phyloP scores from a whole-genome alignment of 1,140 invertebrate genomes.

The Drosophila lowei region DNA sequence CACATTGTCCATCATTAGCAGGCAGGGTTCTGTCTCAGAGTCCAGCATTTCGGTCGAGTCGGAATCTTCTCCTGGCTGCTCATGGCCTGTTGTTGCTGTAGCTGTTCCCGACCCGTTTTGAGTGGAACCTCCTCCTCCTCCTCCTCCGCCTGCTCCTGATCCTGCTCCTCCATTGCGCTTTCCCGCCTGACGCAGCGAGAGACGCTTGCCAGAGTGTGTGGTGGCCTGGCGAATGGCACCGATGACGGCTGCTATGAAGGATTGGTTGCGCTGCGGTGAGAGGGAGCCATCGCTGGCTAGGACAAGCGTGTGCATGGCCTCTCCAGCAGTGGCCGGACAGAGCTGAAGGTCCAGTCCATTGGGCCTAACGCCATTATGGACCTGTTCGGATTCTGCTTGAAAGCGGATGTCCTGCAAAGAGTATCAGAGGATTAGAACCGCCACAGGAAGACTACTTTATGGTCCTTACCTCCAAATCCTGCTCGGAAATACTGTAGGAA shows the following conservation, averaged over 20 bases:
- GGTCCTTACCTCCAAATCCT: constrained; percentile 87
- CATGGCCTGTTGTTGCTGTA: constrained; percentile 26
- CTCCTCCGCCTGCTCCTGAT: neutral
- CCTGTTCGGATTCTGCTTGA: constrained; percentile 89
- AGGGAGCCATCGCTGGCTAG: constrained; percentile 84
- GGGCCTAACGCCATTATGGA: constrained; percentile 80
- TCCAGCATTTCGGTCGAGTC: constrained; percentile 89
- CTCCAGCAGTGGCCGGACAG: constrained; percentile 37
- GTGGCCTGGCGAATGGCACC: constrained; percentile 87
- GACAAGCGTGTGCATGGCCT: constrained; percentile 61
- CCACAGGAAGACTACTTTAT: constrained; percentile 35
- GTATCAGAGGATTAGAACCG: too few species aligned
- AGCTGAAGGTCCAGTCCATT: constrained; percentile 69
- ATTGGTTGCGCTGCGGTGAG: constrained; percentile 86
- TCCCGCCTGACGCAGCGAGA: constrained; percentile 60
- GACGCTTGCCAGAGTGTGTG: constrained; percentile 70
- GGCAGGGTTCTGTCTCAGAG: constrained; percentile 90
- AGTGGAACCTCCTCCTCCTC: constrained; percentile 16
- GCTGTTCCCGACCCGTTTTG: constrained; percentile 7
- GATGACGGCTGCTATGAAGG: constrained; percentile 88
- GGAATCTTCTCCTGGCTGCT: constrained; percentile 71
- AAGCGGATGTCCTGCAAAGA: constrained; percentile 87
- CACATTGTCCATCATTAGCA: constrained; percentile 89
- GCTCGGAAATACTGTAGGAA: constrained; percentile 89
- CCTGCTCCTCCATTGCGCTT: constrained; percentile 45